Evolutionary conservation across 2,797 vertebrate genomes (phyloP).

Genomic region (Novumbra hubbsi): DNA sequence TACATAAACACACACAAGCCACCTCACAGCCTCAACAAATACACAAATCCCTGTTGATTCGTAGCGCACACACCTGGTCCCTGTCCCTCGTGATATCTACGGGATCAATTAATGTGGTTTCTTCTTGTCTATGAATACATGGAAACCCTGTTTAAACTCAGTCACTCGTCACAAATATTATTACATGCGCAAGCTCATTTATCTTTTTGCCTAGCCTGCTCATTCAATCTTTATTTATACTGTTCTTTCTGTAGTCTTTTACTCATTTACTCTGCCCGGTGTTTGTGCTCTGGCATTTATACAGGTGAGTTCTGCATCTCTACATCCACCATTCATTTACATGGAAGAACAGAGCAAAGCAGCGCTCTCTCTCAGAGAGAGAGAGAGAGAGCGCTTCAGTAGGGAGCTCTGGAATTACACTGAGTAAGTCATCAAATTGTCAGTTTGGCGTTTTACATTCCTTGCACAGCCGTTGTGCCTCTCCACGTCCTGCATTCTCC

Average conservation of each 20-base stretch:
- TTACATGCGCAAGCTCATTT: not conserved
- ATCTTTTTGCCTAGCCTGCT: not conserved
- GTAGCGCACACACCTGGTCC: too few relatives aligned
- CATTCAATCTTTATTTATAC: conserved; percentile 4
- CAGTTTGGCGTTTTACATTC: conserved; percentile 21
- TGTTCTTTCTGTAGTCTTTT: too few relatives aligned
- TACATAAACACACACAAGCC: conserved; percentile 16
- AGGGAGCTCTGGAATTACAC: conserved; percentile 33
- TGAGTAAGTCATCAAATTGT: conserved; percentile 56
- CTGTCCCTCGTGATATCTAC: not conserved
- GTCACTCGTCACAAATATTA: not conserved
- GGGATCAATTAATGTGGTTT: not conserved
- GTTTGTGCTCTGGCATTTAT: not conserved
- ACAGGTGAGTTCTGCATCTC: not conserved
- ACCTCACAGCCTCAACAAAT: not conserved
- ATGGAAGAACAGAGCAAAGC: not conserved
- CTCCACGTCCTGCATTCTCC: conserved; percentile 10
- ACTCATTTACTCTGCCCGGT: not conserved
- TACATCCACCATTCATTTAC: not conserved
- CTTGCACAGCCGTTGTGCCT: not conserved
- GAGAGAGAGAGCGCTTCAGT: conserved; percentile 22
- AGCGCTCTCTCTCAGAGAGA: conserved; percentile 49
- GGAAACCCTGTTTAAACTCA: not conserved
- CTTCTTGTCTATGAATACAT: not conserved
- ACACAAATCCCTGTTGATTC: not conserved